A percentile compares a stretch with the other conserved stretches of the same genome.
Conservation (phyloP, 2,888 invertebrate species). For the Aplocera efformata region DNA sequence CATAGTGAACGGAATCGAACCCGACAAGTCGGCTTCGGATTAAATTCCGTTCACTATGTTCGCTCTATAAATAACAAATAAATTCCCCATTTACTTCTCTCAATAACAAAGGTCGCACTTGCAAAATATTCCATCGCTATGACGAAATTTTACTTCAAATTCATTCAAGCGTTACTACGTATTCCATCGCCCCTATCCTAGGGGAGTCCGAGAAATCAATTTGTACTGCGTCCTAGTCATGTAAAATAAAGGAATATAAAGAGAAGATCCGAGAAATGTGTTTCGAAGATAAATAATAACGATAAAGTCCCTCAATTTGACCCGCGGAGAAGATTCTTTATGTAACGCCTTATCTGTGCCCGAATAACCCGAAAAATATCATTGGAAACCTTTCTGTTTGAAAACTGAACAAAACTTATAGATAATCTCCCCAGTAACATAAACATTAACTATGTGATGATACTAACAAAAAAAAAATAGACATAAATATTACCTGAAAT, state of each 20-base stretch:
- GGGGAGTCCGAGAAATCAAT: conserved; percentile 49
- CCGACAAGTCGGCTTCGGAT: too few species aligned
- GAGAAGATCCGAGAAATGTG: conserved; percentile 49
- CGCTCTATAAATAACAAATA: too few species aligned
- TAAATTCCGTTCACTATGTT: too few species aligned
- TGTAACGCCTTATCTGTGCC: conserved; percentile 49
- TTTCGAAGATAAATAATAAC: conserved; percentile 61
- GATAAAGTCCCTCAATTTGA: conserved; percentile 57
- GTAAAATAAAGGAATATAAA: conserved; percentile 57
- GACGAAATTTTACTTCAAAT: conserved; percentile 30
- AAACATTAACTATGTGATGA: too few species aligned
- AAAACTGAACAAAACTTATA: conserved; percentile 36
- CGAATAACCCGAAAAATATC: conserved; percentile 45
- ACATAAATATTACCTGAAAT: too few species aligned
- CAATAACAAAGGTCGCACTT: conserved; percentile 9
- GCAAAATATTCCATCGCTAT: conserved; percentile 4
- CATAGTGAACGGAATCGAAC: too few species aligned
- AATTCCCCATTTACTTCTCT: background rate
- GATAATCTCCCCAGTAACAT: too few species aligned
- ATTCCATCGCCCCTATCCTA: conserved; percentile 35
- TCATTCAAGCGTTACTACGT: conserved; percentile 36
- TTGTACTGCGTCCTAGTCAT: conserved; percentile 46
- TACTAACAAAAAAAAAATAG: too few species aligned
- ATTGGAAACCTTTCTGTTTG: conserved; percentile 43
- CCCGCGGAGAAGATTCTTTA: conserved; percentile 51